Base-by-base conservation (phyloP, 2,888 invertebrate genomes). In the Torymus auratus region DNA sequence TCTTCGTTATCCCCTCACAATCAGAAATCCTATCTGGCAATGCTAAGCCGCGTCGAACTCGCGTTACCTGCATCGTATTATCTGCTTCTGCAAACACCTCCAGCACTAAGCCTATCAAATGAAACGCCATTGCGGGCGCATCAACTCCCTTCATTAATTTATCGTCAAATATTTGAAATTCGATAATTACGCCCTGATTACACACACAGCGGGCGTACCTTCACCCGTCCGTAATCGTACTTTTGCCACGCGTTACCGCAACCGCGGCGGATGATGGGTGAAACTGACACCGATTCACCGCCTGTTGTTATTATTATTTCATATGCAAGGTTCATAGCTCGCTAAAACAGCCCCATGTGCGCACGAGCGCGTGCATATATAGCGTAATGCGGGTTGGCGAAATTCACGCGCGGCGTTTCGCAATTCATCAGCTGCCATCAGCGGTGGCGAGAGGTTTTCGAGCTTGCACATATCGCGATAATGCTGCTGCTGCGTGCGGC, bases 281-380 rank as follows among this genome's bases (percentile, higher is more conserved):
- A 71, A 80, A 67, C 75, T 70, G 75, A 69, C 75, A 75, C 70
- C 65, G 17, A 80, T 75, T 65, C 41, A 50, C 60, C 23, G 20
- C 15, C 23, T 28, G n/a, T 55, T 12, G 65, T 75, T 65, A 75
- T 80, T 62, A 76, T 76, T 80, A 65, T 75, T 56, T 55, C 62
- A 50, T 53, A 58, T 17, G 41, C 28, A 20, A 71, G 52, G 52
- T 17, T 4, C 28, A 72, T 72, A 52, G 23, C 52, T 53, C 53
- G 14, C 20, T 65, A 50, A 15, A 56, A n/a, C 58, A 14, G 11
- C 23, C 53, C n/a, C n/a, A 60, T 28, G 56, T 52, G 56, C 1
- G 23, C 3, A 15, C 7, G 7, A 55, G 14, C 15, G 2, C 17
- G 58, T 41, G 41, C 17, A 41, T n/a, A 14, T 10, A 41, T 41